Conservation (phyloP, 2,797 vertebrate genomes). For the Sebastes matsubarae region DNA sequence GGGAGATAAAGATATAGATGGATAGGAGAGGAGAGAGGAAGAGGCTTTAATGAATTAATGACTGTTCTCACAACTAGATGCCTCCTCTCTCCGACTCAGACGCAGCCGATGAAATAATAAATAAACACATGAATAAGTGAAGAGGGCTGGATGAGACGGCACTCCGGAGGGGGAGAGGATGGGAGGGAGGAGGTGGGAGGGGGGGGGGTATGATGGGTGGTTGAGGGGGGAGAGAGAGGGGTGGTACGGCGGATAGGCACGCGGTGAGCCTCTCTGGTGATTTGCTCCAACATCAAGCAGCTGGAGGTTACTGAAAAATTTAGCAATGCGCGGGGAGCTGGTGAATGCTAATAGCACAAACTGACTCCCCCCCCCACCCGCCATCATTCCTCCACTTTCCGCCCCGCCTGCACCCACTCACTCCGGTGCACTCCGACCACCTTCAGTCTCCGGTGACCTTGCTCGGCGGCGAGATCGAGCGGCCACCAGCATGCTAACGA, state of each 20-base stretch:
- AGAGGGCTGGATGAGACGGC: constrained; percentile 80
- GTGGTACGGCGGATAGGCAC: constrained; percentile 59
- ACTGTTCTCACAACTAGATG: constrained; percentile 77
- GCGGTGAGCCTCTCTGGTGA: constrained; percentile 75
- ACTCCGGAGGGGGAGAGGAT: constrained; percentile 63
- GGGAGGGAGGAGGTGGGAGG: background rate
- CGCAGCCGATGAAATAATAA: constrained; percentile 82
- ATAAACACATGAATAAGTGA: constrained; percentile 87
- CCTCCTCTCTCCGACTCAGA: constrained; percentile 71
- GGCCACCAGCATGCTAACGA: constrained; percentile 78
- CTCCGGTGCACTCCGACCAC: constrained; percentile 60
- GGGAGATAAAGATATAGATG: constrained; percentile 57
- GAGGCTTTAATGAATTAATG: constrained; percentile 84
- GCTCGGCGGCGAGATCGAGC: constrained; percentile 51
- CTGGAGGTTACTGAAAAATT: constrained; percentile 87
- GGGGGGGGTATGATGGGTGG: background rate
- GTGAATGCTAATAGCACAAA: constrained; percentile 80
- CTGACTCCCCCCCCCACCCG: background rate
- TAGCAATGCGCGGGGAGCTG: constrained; percentile 71
- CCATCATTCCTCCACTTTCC: background rate
- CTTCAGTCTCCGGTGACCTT: constrained; percentile 80
- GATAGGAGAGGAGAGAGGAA: constrained; percentile 55
- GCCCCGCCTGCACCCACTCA: constrained; percentile 20
- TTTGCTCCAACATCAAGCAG: constrained; percentile 84
- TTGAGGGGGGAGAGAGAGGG: background rate